These are phyloP conservation scores for Hiodon tergisus DNA, from an alignment of 2,113 vertebrate species.

Conservation along the genomic window DNA sequence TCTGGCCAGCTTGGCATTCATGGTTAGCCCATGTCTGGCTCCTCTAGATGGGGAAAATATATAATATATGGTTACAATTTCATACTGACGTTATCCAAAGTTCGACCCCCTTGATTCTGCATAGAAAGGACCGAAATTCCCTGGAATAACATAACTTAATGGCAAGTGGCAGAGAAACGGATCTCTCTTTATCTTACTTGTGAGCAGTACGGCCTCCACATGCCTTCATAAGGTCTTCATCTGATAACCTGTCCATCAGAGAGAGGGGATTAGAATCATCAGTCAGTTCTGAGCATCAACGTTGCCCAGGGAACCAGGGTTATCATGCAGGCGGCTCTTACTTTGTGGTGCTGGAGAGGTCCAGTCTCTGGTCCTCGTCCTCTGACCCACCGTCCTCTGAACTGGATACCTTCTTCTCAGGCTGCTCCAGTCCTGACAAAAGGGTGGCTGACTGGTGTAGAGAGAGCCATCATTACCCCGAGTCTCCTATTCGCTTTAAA, in stretches of 20 bases:
- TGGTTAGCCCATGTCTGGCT: conserved; percentile 78
- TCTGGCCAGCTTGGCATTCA: conserved; percentile 87
- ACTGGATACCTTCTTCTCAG: conserved; percentile 13
- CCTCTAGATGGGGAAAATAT: conserved; percentile 58
- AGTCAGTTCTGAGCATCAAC: neutral
- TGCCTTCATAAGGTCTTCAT: conserved; percentile 70
- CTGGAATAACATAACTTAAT: neutral
- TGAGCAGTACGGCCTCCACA: conserved; percentile 90
- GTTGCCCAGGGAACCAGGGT: neutral
- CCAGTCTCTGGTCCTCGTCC: conserved; percentile 66
- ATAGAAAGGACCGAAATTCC: neutral
- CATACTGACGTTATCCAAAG: neutral
- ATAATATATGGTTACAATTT: neutral
- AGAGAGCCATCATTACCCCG: neutral
- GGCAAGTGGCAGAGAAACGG: neutral
- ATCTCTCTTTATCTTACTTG: conserved; percentile 68
- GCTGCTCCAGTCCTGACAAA: conserved; percentile 62
- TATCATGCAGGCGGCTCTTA: conserved; percentile 30
- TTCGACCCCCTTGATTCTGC: neutral
- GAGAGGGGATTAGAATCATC: neutral
- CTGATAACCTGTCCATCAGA: conserved; percentile 66
- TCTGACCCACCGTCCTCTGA: conserved; percentile 59
- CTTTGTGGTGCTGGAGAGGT: conserved; percentile 69
- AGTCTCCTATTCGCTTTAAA: neutral
- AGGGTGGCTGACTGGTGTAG: conserved; percentile 68